These are phyloP conservation scores for Tachysurus vachellii DNA, from an alignment of 2,113 vertebrate species.

Conservation along the genomic window DNA sequence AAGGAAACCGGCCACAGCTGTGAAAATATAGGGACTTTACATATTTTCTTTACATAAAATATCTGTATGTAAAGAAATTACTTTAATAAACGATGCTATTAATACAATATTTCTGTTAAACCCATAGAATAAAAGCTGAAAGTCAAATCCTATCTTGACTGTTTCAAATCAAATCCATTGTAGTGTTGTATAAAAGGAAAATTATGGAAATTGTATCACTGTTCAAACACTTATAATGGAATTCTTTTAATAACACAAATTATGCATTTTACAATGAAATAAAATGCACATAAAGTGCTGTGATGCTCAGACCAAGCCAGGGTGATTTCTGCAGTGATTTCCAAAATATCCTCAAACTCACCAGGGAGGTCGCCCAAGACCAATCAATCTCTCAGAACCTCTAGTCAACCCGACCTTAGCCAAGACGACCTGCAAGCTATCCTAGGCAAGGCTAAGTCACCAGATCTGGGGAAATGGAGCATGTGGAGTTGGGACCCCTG, in stretches of 20 bases:
- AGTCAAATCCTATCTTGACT: too few species aligned
- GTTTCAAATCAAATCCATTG: too few species aligned
- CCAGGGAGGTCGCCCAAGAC: neutral
- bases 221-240: neutral
- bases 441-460: neutral
- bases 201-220: too few species aligned
- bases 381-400: neutral
- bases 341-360: neutral
- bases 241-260: neutral
- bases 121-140: too few species aligned
- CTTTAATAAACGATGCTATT: too few species aligned
- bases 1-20: too few species aligned
- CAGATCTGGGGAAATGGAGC: neutral
- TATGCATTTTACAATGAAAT: neutral
- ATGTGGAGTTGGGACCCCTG: neutral
- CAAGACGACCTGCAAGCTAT: neutral
- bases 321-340: neutral
- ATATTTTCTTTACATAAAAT: too few species aligned
- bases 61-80: too few species aligned
- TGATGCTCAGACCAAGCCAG: too few species aligned
- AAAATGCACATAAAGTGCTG: neutral
- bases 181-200: too few species aligned
- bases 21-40: too few species aligned
- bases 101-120: too few species aligned
- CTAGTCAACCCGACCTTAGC: neutral